A percentile compares a stretch with the other conserved stretches of the same genome.
Conservation (phyloP, 2,797 vertebrate species). For the Sebastes variabilis region DNA sequence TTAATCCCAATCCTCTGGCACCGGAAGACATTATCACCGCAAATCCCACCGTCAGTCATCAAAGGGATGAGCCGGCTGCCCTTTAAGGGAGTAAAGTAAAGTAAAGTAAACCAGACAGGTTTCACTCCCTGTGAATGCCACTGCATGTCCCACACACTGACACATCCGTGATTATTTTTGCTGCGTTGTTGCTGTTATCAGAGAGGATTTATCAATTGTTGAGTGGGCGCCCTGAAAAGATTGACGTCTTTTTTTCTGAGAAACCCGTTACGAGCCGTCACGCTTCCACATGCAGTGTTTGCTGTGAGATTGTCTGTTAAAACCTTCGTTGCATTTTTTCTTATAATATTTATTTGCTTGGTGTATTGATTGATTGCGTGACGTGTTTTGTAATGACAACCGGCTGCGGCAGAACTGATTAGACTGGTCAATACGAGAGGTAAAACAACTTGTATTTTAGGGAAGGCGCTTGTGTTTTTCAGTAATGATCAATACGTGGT, state of each 20-base stretch:
- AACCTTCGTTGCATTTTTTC: not conserved
- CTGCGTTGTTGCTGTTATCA: conserved; percentile 19
- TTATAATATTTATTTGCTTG: conserved; percentile 19
- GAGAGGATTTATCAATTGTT: conserved; percentile 31
- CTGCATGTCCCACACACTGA: conserved; percentile 24
- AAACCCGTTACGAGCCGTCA: conserved; percentile 12
- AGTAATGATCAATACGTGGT: not conserved
- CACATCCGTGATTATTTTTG: conserved; percentile 19
- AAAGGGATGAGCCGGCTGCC: conserved; percentile 74
- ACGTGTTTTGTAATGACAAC: conserved; percentile 40
- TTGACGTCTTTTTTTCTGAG: conserved; percentile 14
- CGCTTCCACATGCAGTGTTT: not conserved
- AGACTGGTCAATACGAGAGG: conserved; percentile 23
- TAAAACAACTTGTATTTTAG: not conserved
- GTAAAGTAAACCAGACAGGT: conserved; percentile 36
- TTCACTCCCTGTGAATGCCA: conserved; percentile 54
- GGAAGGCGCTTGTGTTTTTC: conserved; percentile 2
- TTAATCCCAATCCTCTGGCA: conserved; percentile 81
- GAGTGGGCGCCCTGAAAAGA: conserved; percentile 19
- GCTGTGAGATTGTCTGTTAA: not conserved
- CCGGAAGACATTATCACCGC: conserved; percentile 80
- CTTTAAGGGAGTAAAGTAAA: conserved; percentile 62
- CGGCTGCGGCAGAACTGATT: conserved; percentile 31
- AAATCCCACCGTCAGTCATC: conserved; percentile 77
- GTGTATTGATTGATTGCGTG: conserved; percentile 24